Evolutionary conservation across 2,113 vertebrate species (phyloP), one percentile per base, ranked within the genome.

Genomic region (Poecilia latipinna): DNA sequence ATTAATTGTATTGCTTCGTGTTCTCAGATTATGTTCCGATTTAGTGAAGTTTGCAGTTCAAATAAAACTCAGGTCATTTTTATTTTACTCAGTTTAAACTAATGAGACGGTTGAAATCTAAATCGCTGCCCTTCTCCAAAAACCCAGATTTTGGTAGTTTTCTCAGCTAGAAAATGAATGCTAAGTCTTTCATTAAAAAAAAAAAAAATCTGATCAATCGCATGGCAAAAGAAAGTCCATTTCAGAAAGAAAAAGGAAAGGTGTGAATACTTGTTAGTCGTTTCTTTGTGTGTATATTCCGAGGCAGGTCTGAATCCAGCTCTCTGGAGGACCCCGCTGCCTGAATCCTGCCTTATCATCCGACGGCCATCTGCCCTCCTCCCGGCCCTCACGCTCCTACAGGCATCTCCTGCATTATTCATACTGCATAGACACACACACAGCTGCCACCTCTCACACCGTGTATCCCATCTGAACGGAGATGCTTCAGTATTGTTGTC

Each of bases 301-400:
- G 28, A 75, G 51, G n/a, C 62, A 66, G 81, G 62, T 84, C 64
- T 79, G 42, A 87, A 90, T 61, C 70, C 82, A 78, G 70, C 79
- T 85, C 90, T 86, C 88, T 89, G 69, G 86, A 82, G 89, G 82
- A 90, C 80, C 86, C 75, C 57, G 33, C 74, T 86, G 79, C 78
- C 78, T 88, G 87, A 85, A 87, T 88, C 84, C 82, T 61, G 65
- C 79, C 86, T 85, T 88, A 89, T 91, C 90, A 88, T 88, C 79
- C 71, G 75, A 75, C 88, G 65, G 84, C 89, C 91, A 87, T 91
- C 91, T 92, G 87, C 88, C 89, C 88, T 88, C 85, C 84, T 86
- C 82, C 73, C 32, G 54, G 79, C 76, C 84, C 82, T 83, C 80
- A 74, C 3, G 19, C 78, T 88, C 76, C 32, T 77, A 84, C 81